phyloP scores from a whole-genome alignment of 2,113 vertebrate genomes.

The Tauraco erythrolophus region DNA sequence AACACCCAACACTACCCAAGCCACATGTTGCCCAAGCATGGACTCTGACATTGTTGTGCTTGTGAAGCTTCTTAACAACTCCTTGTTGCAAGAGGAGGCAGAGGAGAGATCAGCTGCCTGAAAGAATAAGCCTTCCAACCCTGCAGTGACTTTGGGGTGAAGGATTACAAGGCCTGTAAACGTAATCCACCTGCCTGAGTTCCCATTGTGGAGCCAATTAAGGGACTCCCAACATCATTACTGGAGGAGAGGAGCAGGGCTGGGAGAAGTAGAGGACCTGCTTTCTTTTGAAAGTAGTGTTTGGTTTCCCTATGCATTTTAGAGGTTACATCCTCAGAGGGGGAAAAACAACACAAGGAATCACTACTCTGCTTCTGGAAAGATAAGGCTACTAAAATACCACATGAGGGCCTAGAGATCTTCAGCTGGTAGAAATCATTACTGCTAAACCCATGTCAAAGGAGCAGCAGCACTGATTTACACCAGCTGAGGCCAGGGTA shows the following conservation, averaged over 20 bases:
- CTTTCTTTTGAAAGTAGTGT: background rate
- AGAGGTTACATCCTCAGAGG: background rate
- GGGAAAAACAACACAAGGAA: accelerated
- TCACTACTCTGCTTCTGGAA: background rate
- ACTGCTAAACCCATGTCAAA: background rate
- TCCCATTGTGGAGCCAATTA: background rate
- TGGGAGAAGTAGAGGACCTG: background rate
- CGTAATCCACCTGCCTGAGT: background rate
- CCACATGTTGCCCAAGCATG: background rate
- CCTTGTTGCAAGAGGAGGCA: background rate
- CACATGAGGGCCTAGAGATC: background rate
- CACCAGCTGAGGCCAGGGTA: background rate
- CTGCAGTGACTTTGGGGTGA: background rate
- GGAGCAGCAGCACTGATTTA: background rate
- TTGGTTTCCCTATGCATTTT: background rate
- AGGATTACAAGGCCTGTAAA: background rate
- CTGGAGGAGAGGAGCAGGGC: background rate
- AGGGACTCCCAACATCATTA: background rate
- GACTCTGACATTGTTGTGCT: background rate
- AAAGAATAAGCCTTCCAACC: background rate
- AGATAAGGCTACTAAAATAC: background rate
- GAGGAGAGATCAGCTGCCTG: background rate
- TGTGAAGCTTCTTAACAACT: background rate
- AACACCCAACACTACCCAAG: too few species aligned
- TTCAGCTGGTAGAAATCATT: background rate